Base-by-base conservation (phyloP, 2,888 invertebrate genomes). In the Bibio marci region DNA sequence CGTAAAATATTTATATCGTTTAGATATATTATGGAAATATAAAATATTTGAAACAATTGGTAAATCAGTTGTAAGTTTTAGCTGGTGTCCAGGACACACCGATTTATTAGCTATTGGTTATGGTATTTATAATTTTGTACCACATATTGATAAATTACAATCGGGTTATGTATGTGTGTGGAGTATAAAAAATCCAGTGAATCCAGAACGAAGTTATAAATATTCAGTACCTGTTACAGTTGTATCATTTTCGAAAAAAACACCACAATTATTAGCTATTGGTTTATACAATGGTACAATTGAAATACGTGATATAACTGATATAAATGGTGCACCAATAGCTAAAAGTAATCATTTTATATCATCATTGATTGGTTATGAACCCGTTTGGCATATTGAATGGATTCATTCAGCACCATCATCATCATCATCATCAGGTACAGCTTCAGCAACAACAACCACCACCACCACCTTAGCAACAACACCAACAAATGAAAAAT, bases 91-190 rank as follows among this genome's bases (percentile, higher is more conserved):
- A 1, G 58, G 55, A n/a, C 79, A 80, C 49, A 59, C 66, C 10
- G 76, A 80, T 48, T 67, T 88, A 7, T 52, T 87, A 30, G 85
- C 82, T 0, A 79, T 78, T 1, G 79, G 71, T 11, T 81, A 86
- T 52, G 83, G 81, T 1, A 70, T 74, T 49, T 75, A 70, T 46
- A 67, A 65, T 26, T 73, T 70, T 50, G 63, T 65, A 1, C 48
- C 56, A 1, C 50, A 50, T 19, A 42, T 40, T 7, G 69, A 72
- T 22, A 57, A 60, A 1, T 25, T 25, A 12, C 59, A 59, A n/a
- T 56, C 57, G 2, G 86, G 87, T 0, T 51, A 76, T 28, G 67
- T 86, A 2, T 70, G 76, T 47, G 57, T 85, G 41, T 87, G 87
- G 87, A 80, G 76, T 50, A 75, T 77, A 2, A 79, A 41, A 58